A percentile compares a stretch with the other conserved stretches of the same genome.
Conservation (phyloP, 2,888 invertebrate genomes). For the Linnaemya tessellans region DNA sequence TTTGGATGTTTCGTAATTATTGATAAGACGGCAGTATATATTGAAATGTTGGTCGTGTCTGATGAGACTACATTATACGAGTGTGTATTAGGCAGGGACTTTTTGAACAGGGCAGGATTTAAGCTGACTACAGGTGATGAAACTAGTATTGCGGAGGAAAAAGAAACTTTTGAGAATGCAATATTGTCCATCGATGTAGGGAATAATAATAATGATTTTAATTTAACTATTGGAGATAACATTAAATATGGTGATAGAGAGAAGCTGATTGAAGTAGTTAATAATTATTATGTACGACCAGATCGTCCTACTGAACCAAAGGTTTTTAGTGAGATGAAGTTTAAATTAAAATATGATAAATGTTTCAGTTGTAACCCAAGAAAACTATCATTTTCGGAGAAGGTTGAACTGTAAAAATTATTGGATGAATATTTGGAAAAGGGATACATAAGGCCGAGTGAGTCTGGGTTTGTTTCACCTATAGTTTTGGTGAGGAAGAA, state of each 20-base stretch:
- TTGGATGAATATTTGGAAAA: not conserved
- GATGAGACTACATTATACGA: no score
- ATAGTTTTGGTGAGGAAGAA: conserved; percentile 5
- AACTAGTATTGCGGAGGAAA: not conserved
- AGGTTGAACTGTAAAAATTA: not conserved
- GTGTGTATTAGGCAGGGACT: conserved; percentile 1
- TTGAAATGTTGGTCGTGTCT: no score
- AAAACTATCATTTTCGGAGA: conserved; percentile 6
- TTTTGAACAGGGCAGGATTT: not conserved
- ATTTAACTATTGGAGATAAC: not conserved
- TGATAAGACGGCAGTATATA: no score
- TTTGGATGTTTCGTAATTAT: no score
- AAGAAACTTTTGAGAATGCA: not conserved
- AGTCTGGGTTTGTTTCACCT: not conserved
- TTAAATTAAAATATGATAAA: not conserved
- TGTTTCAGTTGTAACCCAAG: conserved; percentile 3
- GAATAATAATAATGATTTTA: not conserved
- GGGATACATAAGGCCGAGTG: conserved; percentile 1
- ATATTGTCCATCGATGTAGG: conserved; percentile 24
- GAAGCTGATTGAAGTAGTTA: not conserved
- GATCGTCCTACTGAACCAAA: no score
- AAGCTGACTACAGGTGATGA: not conserved
- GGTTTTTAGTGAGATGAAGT: not conserved
- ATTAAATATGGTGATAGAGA: no score
- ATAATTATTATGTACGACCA: not conserved